Percentiles rank a stretch among this genome's conserved stretches.
These are phyloP conservation scores for Abrostola triplasia DNA, from an alignment of 2,888 invertebrate genomes.

Conservation along the genomic window DNA sequence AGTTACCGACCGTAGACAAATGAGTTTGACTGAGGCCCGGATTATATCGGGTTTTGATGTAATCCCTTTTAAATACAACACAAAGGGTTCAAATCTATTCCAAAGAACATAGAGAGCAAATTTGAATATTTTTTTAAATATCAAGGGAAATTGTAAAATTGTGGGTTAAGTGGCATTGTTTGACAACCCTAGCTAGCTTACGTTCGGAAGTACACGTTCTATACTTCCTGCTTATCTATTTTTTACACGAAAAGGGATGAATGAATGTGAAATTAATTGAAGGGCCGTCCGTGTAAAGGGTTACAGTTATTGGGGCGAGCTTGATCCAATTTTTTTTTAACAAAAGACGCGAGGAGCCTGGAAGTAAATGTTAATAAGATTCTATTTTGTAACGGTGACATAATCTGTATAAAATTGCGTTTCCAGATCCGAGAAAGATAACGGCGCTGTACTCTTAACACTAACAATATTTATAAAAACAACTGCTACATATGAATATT, in stretches of 20 bases:
- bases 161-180: conserved; percentile 69
- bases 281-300: conserved; percentile 75
- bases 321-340: conserved; percentile 46
- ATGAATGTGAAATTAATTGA: conserved; percentile 85
- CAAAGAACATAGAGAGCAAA: conserved; percentile 51
- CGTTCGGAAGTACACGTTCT: conserved; percentile 66
- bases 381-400: conserved; percentile 6
- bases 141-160: conserved; percentile 59
- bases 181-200: conserved; percentile 68
- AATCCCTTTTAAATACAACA: conserved; percentile 54
- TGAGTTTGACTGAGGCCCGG: conserved; percentile 66
- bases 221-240: conserved; percentile 77
- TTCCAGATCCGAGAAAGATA: conserved; percentile 10
- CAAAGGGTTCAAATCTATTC: conserved; percentile 53
- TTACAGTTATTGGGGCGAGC: conserved; percentile 68
- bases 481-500: neutral
- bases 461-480: conserved; percentile 1
- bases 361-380: conserved; percentile 25
- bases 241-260: conserved; percentile 72
- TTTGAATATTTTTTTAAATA: conserved; percentile 34
- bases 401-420: conserved; percentile 7
- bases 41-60: conserved; percentile 71
- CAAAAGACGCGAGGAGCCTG: conserved; percentile 11
- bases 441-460: neutral
- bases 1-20: conserved; percentile 73